Evolutionary conservation across 2,113 vertebrate species (phyloP), one percentile per base, ranked within the genome.

Genomic region (Corapipo altera): DNA sequence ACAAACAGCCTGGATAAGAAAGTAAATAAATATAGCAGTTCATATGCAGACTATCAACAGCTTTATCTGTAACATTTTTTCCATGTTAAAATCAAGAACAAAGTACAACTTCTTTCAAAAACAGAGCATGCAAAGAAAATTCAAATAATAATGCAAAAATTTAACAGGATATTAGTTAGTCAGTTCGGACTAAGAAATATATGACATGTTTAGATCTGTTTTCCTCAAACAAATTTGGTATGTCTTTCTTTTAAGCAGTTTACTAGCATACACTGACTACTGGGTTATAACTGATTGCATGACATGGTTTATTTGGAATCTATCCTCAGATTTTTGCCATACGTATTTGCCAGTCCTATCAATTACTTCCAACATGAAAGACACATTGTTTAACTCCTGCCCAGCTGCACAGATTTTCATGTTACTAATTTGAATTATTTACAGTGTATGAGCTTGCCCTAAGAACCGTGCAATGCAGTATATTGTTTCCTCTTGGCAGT

Each of bases 281-380:
- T 91, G 59, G 32, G 27, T 54, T 94, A 72, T 92, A 94, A 79
- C 44, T 39, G 46, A 81, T 57, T 75, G 71, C 15, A 16, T 82
- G 51, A 72, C 71, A 37, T n/a, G 55, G n/a, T 79, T 96, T 94
- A n/a, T 92, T 88, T 93, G 83, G 81, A 97, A 94, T 72, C 13
- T 71, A 20, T 69, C 70, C 51, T 97, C 88, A 77, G 37, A 96
- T 88, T 94, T 95, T 94, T 92, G 54, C 86, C 77, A 85, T 87
- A 44, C 81, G 70, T 41, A n/a, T 43, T 90, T 92, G 49, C 66
- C 64, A 80, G 54, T 76, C 67, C 57, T 74, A 82, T 94, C 93
- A 96, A 81, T 94, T 76, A 90, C 85, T 92, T 95, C 28, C 57
- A 91, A 85, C 81, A 91, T 85, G 88, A 98, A 97, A 97, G 92